Base-by-base conservation (phyloP, 1,140 invertebrate genomes). In the Lepidurus couesii region DNA sequence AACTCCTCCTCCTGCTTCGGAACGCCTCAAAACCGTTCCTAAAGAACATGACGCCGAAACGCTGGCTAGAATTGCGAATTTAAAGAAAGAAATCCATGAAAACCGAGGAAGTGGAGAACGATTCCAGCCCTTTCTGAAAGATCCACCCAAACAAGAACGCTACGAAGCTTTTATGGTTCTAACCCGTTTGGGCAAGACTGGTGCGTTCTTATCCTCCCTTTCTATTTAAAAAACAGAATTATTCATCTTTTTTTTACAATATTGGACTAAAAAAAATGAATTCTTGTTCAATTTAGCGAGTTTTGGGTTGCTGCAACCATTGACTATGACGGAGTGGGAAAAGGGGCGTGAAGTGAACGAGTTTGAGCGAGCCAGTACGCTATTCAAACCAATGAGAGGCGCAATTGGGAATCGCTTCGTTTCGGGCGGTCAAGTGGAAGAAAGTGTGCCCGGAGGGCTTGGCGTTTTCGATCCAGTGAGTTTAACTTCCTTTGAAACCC, bases 271-370 rank as follows among this genome's bases (percentile, higher is more conserved):
- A 13, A 6, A 75, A 44, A n/a, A 75, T 21, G 1, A 75, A 42
- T 73, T 75, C 77, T 76, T 78, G n/a, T 77, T 26, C 75, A 84
- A 78, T 82, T 26, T 80, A 85, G 81, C 84, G 80, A 81, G 88
- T 84, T 83, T 88, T 16, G 83, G 82, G 7, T 85, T 84, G 44
- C 84, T 89, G 79, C 91, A 89, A 82, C 89, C 88, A 73, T 80
- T 88, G 0, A 89, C 88, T 26, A 89, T 97, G 86, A 93, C 90
- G 2, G 90, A 94, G 80, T 95, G 92, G 91, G 95, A 98, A 82
- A 89, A 88, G 80, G 89, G 94, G 80, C 89, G 90, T 81, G 95
- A 98, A 82, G 85, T 87, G 79, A 86, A 87, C 44, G 95, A 97
- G 84, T 98, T 97, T 83, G 88, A 92, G 76, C 90, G 92, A 83